These are phyloP conservation scores for Zeuzera pyrina DNA, from an alignment of 2,888 invertebrate species.

Conservation along the genomic window DNA sequence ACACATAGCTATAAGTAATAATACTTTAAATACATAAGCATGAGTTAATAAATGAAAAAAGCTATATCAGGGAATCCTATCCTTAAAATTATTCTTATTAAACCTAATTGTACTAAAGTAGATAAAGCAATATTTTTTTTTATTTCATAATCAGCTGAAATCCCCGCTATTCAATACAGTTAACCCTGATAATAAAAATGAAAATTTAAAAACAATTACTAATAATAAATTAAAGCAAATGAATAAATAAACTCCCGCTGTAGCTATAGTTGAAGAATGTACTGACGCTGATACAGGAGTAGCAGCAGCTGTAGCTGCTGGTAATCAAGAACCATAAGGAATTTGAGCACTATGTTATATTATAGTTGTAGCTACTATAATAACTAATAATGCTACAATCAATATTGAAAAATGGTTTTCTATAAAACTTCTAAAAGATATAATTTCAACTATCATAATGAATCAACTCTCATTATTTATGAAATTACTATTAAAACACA, in stretches of 20 bases:
- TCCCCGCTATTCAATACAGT: slow-evolving; percentile 75
- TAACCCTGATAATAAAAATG: slow-evolving; percentile 69
- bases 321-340: slow-evolving; percentile 84
- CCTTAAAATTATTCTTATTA: slow-evolving; percentile 79
- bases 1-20: slow-evolving; percentile 83
- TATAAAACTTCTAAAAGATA: slow-evolving; percentile 67
- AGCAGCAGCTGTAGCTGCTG: slow-evolving; percentile 83
- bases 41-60: slow-evolving; percentile 82
- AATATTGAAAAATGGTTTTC: slow-evolving; percentile 47
- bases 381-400: slow-evolving; percentile 53
- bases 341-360: slow-evolving; percentile 88
- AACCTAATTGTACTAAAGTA: slow-evolving; percentile 81
- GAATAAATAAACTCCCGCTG: slow-evolving; percentile 82
- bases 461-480: slow-evolving; percentile 69
- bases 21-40: slow-evolving; percentile 84
- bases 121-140: slow-evolving; percentile 87
- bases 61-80: slow-evolving; percentile 69
- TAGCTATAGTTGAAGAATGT: slow-evolving; percentile 85
- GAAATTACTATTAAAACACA: slow-evolving; percentile 75
- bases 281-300: slow-evolving; percentile 83
- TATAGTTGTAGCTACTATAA: slow-evolving; percentile 78
- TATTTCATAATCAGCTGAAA: slow-evolving; percentile 75
- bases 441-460: slow-evolving; percentile 71
- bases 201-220: slow-evolving; percentile 47
- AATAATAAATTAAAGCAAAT: slow-evolving; percentile 77